Evolutionary conservation across 2,797 vertebrate genomes (phyloP).

Genomic region (Sternarchorhynchus goeldii): DNA sequence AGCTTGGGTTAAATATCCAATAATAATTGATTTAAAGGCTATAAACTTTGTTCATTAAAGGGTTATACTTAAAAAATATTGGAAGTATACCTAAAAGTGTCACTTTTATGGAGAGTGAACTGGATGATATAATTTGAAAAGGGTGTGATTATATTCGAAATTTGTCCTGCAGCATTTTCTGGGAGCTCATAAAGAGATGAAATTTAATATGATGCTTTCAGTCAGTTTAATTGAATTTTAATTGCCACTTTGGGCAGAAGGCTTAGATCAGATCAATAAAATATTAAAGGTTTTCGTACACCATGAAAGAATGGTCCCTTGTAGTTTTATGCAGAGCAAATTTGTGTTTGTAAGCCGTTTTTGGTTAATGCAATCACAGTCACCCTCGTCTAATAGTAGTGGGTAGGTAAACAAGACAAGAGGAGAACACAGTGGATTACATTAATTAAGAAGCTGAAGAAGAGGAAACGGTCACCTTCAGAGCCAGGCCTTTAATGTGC

Average conservation of each 20-base stretch:
- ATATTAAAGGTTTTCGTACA: conserved; percentile 98
- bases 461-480: conserved; percentile 98
- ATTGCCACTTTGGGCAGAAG: conserved; percentile 99
- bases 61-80: conserved; percentile 98
- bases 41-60: conserved; percentile 99
- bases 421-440: conserved; percentile 83
- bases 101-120: conserved; percentile 99
- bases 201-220: conserved; percentile 99
- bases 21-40: conserved; percentile 99
- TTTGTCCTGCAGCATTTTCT: conserved; percentile 99
- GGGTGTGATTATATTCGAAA: conserved; percentile 97
- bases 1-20: conserved; percentile 94
- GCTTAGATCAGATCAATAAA: conserved; percentile 99
- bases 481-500: conserved; percentile 96
- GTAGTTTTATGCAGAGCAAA: conserved; percentile 61
- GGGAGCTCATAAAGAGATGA: conserved; percentile 98
- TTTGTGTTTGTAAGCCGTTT: conserved; percentile 75
- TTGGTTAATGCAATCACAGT: conserved; percentile 71
- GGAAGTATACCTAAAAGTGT: conserved; percentile 99
- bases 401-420: conserved; percentile 86
- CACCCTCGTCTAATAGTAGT: conserved; percentile 78
- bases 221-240: conserved; percentile 99
- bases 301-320: conserved; percentile 80
- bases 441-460: conserved; percentile 91
- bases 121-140: conserved; percentile 99